Evolutionary conservation across 2,888 invertebrate species (phyloP), one percentile per base, ranked within the genome.

Genomic region (Cataglyphis cursor): DNA sequence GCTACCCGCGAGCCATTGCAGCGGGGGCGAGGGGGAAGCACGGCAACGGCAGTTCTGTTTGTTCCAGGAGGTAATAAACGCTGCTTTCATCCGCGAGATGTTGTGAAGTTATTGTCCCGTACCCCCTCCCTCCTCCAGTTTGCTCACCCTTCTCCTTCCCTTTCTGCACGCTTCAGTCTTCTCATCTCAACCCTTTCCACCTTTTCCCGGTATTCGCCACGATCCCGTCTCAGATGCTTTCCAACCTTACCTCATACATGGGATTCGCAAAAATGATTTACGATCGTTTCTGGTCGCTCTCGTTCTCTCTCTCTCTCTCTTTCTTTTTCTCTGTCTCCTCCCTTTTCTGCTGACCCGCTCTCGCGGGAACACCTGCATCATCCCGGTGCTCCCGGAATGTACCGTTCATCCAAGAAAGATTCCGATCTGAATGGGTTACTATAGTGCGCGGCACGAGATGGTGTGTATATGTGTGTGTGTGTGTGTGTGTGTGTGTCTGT

Each of bases 231-330:
- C 76, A 82, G 84, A 84, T 80, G 81, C 51, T 78, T 65, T 65
- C 48, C 65, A 62, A 82, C 82, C 68, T 70, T 51, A 64, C 72
- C 72, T 61, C 84, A 81, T 85, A 81, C 85, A 78, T 73, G 78
- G 84, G 87, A 88, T 88, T 87, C 90, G 87, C 86, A 86, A 90
- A 89, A 89, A 90, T 90, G 90, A 90, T 90, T 90, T 90, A 90
- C 90, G 90, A 83, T 80, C 88, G 81, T 74, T 88, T 74, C 88
- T 84, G 82, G 28, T 28, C 75, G 87, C 85, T 81, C 62, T 31
- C 48, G n/a, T 31, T 21, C 64, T n/a, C 41, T 61, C 57, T 54
- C 24, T 41, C 64, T 31, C 48, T n/a, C n/a, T 4, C 21, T 35
- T 18, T 68, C 35, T 21, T 62, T 48, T 1, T 31, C 72, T 31